A percentile compares a stretch with the other conserved stretches of the same genome.
Evolutionary conservation across 2,113 vertebrate genomes (phyloP).

Genomic region (Lontra canadensis): DNA sequence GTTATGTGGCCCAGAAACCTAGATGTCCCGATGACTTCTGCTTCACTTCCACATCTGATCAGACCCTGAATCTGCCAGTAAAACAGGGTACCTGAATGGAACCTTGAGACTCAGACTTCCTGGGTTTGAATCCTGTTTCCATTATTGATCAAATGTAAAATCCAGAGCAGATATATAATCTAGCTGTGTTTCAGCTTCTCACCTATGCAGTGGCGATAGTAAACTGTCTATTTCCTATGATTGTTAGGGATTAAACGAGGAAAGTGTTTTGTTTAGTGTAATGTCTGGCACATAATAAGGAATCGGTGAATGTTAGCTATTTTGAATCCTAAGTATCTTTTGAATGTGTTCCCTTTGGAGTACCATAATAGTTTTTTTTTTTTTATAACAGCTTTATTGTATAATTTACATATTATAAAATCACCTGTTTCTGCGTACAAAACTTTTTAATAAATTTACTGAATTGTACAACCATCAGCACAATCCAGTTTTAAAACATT

Average conservation of each 20-base stretch:
- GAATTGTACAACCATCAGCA: background rate
- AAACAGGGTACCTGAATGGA: background rate
- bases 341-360: background rate
- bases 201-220: background rate
- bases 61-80: background rate
- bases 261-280: background rate
- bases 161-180: background rate
- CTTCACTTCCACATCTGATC: background rate
- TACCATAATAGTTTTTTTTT: background rate
- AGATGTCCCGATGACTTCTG: background rate
- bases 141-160: background rate
- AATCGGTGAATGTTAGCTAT: background rate
- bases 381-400: background rate
- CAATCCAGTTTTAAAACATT: background rate
- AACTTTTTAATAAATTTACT: background rate
- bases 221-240: background rate
- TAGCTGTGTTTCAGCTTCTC: background rate
- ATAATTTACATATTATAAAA: background rate
- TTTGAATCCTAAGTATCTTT: slow-evolving; percentile 7
- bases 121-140: background rate
- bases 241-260: background rate
- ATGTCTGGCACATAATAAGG: background rate
- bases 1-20: background rate
- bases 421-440: background rate
- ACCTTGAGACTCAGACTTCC: background rate